Evolutionary conservation across 2,113 vertebrate species (phyloP).

Genomic region (Empidonax alnorum): DNA sequence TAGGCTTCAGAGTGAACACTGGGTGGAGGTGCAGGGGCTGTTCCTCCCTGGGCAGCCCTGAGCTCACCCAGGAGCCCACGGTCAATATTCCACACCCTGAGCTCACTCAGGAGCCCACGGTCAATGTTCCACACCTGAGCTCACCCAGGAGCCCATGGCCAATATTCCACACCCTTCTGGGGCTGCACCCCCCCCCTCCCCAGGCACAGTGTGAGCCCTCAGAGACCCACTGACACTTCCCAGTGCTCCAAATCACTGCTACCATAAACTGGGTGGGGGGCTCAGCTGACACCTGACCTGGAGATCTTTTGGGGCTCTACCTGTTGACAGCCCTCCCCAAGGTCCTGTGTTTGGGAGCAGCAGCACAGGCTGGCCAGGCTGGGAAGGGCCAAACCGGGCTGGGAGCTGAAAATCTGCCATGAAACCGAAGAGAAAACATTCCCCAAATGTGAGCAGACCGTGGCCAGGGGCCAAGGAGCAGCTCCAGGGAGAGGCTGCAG

Average conservation of each 20-base stretch:
- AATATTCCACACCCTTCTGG: neutral
- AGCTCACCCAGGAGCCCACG: fast-evolving
- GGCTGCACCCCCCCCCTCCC: fast-evolving
- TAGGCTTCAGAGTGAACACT: neutral
- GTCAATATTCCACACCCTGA: neutral
- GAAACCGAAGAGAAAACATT: neutral
- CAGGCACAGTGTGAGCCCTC: fast-evolving
- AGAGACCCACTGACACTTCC: fast-evolving
- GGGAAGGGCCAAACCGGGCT: neutral
- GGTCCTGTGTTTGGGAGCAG: fast-evolving
- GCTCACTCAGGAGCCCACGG: too few relatives aligned
- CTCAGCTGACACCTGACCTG: neutral
- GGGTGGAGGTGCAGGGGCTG: fast-evolving
- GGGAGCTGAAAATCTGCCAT: neutral
- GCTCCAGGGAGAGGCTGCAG: conserved; percentile 47
- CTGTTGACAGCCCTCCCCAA: fast-evolving
- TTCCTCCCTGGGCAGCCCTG: neutral
- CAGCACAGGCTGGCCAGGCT: neutral
- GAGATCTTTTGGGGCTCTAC: neutral
- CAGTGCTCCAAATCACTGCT: neutral
- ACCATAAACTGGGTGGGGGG: neutral
- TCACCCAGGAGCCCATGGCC: fast-evolving
- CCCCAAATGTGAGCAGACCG: neutral
- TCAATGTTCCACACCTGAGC: neutral
- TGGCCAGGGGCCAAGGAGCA: conserved; percentile 65